Percentiles rank a stretch among this genome's conserved stretches.
Evolutionary conservation across 2,113 vertebrate genomes (phyloP).

Genomic region (Butorides virescens): DNA sequence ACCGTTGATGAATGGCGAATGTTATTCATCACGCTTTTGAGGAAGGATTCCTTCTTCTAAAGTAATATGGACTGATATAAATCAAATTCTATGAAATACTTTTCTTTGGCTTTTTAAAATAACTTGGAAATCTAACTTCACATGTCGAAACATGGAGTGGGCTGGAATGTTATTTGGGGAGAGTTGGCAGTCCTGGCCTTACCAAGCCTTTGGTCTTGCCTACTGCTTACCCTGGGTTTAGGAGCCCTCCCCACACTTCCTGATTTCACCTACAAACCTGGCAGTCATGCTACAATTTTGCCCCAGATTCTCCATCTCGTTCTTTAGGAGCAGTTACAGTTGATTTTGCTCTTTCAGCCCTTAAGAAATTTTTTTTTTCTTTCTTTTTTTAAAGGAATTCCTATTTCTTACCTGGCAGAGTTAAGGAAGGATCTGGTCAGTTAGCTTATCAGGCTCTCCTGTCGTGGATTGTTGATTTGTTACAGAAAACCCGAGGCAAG

Average conservation of each 20-base stretch:
- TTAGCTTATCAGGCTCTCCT: background rate
- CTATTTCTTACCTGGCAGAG: background rate
- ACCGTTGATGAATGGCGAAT: background rate
- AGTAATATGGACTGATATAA: background rate
- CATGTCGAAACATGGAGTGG: fast-evolving
- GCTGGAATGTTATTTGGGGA: background rate
- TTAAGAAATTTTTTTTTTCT: background rate
- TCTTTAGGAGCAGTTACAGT: background rate
- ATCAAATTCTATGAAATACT: background rate
- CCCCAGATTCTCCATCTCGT: background rate
- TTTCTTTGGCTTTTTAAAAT: background rate
- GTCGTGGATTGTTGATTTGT: background rate
- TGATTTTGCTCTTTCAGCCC: background rate
- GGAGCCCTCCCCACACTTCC: background rate
- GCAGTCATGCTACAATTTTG: background rate
- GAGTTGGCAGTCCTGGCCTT: background rate
- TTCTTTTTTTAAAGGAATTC: background rate
- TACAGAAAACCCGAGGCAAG: background rate
- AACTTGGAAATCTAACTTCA: background rate
- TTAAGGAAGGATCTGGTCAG: background rate
- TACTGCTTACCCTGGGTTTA: background rate
- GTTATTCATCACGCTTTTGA: background rate
- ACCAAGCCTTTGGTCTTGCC: background rate
- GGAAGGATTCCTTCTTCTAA: background rate
- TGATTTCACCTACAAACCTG: background rate